Conservation (phyloP, 2,113 vertebrate species). For the Fulica atra region DNA sequence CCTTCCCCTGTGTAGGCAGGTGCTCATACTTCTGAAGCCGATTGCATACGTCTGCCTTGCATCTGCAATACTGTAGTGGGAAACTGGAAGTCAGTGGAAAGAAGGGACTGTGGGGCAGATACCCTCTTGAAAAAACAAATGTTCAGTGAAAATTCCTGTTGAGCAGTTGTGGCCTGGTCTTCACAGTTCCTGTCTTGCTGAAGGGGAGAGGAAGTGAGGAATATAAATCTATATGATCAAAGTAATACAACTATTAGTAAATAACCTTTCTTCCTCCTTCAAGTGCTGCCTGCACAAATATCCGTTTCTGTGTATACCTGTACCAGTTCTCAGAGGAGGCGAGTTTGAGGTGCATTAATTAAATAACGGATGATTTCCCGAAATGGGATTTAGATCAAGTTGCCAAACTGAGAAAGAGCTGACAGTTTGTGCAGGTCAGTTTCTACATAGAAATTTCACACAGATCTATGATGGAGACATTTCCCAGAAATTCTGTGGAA, state of each 20-base stretch:
- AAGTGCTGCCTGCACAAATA: conserved; percentile 1
- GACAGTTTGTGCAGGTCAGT: not conserved
- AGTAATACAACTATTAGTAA: conserved; percentile 19
- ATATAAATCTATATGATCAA: conserved; percentile 40
- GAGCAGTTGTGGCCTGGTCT: not conserved
- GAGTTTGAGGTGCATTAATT: conserved; percentile 15
- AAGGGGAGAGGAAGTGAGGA: not conserved
- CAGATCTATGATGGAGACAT: not conserved
- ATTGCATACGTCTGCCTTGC: not conserved
- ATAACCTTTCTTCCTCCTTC: conserved; percentile 13
- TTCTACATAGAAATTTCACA: not conserved
- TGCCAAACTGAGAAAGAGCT: not conserved
- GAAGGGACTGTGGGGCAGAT: not conserved
- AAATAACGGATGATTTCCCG: not conserved
- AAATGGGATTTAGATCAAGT: not conserved
- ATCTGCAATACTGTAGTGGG: not conserved
- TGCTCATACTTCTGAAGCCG: not conserved
- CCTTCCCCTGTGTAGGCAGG: not conserved
- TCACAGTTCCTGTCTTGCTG: not conserved
- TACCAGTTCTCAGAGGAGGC: not conserved
- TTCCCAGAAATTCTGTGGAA: conserved; percentile 39
- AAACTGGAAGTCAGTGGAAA: not conserved
- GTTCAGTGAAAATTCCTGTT: not conserved
- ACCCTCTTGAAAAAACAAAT: not conserved
- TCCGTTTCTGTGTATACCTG: not conserved